Evolutionary conservation across 2,797 vertebrate genomes (phyloP).

Genomic region (Muraenolepis orangiensis): DNA sequence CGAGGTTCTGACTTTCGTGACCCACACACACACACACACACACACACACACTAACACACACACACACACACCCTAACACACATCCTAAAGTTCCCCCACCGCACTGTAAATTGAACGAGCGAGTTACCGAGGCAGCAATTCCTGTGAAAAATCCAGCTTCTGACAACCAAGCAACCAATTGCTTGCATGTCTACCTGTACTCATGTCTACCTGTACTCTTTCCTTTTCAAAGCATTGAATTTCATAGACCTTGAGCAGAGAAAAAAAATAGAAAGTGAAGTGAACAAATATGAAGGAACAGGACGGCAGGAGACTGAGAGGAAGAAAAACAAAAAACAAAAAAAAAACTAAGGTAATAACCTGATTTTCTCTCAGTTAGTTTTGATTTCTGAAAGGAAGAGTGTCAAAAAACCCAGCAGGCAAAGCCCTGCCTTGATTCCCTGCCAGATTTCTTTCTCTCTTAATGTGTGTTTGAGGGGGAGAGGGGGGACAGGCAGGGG

Average conservation of each 20-base stretch:
- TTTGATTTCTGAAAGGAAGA: slow-evolving; percentile 71
- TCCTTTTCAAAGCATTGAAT: slow-evolving; percentile 59
- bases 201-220: slow-evolving; percentile 23
- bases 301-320: slow-evolving; percentile 1
- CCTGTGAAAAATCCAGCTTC: slow-evolving; percentile 48
- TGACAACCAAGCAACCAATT: slow-evolving; percentile 41
- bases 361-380: slow-evolving; percentile 66
- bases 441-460: slow-evolving; percentile 51
- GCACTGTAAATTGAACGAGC: slow-evolving; percentile 32
- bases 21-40: background rate
- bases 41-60: slow-evolving; percentile 12
- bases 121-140: slow-evolving; percentile 53
- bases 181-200: slow-evolving; percentile 15
- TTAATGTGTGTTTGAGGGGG: too few species aligned
- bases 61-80: slow-evolving; percentile 8
- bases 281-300: slow-evolving; percentile 17
- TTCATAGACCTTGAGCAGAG: slow-evolving; percentile 60
- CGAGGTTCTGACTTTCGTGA: too few species aligned
- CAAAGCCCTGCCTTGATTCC: slow-evolving; percentile 56
- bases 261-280: slow-evolving; percentile 46
- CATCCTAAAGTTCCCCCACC: slow-evolving; percentile 32
- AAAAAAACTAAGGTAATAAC: slow-evolving; percentile 66
- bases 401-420: slow-evolving; percentile 66
- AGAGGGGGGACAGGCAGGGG: too few species aligned
- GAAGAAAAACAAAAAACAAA: slow-evolving; percentile 32